These are phyloP conservation scores for Characodon lateralis DNA, from an alignment of 2,797 vertebrate genomes.

Conservation along the genomic window DNA sequence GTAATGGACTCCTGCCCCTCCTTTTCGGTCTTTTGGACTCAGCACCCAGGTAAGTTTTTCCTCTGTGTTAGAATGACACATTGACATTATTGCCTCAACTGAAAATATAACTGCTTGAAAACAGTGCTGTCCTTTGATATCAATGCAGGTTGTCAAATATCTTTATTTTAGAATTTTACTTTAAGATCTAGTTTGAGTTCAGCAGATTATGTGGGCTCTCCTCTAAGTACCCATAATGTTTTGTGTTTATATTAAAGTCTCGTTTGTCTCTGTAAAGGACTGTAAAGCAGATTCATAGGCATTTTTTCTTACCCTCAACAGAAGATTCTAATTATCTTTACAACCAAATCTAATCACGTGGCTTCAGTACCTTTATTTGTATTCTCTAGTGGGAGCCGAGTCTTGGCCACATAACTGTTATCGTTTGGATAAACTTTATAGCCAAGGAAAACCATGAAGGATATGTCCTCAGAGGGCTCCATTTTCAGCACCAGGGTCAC, in stretches of 20 bases:
- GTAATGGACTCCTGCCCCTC: conserved; percentile 85
- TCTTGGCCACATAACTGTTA: conserved; percentile 80
- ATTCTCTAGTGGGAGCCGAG: conserved; percentile 76
- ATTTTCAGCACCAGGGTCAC: conserved; percentile 88
- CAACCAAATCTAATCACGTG: neutral
- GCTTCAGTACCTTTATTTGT: conserved; percentile 65
- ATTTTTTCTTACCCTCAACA: neutral
- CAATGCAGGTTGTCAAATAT: neutral
- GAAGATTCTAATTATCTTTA: neutral
- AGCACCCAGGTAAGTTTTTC: conserved; percentile 89
- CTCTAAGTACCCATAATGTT: neutral
- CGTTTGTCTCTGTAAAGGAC: too few species aligned
- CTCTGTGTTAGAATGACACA: conserved; percentile 72
- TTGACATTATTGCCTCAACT: neutral
- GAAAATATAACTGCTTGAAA: neutral
- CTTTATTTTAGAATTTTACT: neutral
- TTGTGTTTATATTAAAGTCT: neutral
- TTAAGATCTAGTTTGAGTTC: neutral
- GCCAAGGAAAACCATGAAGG: conserved; percentile 85
- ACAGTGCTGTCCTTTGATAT: neutral
- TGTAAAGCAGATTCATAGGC: neutral
- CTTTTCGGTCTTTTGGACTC: conserved; percentile 80
- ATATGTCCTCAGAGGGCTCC: conserved; percentile 82
- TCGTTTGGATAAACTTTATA: conserved; percentile 85
- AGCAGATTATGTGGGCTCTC: neutral